Base-by-base conservation (phyloP, 2,797 vertebrate species). In the Hydrolagus colliei region DNA sequence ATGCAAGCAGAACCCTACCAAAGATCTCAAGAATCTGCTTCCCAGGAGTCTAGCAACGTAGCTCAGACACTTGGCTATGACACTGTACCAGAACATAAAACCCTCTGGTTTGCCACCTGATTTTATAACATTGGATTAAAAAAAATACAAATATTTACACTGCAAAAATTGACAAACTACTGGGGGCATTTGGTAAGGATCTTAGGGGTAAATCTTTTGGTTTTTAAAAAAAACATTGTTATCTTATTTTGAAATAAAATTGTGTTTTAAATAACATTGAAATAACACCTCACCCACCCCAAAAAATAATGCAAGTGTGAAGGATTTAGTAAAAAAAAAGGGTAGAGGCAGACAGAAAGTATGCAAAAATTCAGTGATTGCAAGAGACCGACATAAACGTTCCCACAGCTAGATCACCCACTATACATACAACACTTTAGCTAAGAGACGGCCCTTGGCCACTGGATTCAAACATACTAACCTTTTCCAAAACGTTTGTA, bases 401-500 rank as follows among this genome's bases (percentile, higher is more conserved):
- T 9, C 65, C 71, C 22, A 68, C 63, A 67, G 79, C 35, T 84
- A 20, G 1, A 68, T 84, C 71, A 63, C 65, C 32, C 62, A 86
- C 10, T 72, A 71, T 14, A 86, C 52, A 77, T 27, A 62, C 52
- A 74, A 61, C 91, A 87, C 88, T 90, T 92, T 93, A 93, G 88
- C 89, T 92, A 90, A 92, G 89, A 87, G 88, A 88, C 89, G 89
- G 92, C 87, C 90, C 89, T 89, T 91, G 87, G 90, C 91, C 92
- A 93, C 76, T 92, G 90, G 88, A 94, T 94, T 94, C 92, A 93
- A 94, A 93, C 89, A 90, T 89, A 89, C 94, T 91, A 92, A 97
- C 98, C 96, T 99, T 99, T 93, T 99, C 98, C 68, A 98, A 98
- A 92, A 99, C 96, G 93, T 96, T 96, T 90, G 97, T 95, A 6